These are phyloP conservation scores for Carettochelys insculpta DNA, from an alignment of 2,113 vertebrate species.

Conservation along the genomic window DNA sequence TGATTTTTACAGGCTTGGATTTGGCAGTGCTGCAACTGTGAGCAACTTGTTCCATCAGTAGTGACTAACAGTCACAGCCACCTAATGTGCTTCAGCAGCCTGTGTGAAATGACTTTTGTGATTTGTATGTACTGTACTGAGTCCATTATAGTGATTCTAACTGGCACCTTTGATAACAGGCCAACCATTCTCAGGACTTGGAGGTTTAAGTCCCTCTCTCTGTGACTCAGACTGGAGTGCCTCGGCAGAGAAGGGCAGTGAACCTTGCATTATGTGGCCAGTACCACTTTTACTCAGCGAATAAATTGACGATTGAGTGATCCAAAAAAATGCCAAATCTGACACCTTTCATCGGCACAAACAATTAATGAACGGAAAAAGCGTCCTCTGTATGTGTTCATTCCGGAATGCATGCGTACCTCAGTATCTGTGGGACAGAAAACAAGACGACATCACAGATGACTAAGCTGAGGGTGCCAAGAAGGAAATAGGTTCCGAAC, in stretches of 20 bases:
- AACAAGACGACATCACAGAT: slow-evolving; percentile 90
- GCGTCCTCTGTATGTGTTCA: neutral
- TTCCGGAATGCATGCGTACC: slow-evolving; percentile 72
- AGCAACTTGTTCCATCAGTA: neutral
- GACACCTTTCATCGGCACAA: neutral
- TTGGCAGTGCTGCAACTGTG: neutral
- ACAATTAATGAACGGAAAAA: neutral
- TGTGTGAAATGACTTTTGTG: neutral
- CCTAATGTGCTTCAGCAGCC: neutral
- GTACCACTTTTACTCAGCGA: neutral
- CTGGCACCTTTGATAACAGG: neutral
- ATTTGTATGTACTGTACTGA: neutral
- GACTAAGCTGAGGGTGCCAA: slow-evolving; percentile 84
- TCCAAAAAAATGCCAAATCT: neutral
- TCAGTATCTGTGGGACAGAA: slow-evolving; percentile 85
- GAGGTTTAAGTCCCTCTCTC: neutral
- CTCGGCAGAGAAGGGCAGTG: neutral
- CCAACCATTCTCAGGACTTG: neutral
- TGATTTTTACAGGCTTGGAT: neutral
- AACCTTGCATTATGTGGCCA: neutral
- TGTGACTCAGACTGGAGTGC: neutral
- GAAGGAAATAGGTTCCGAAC: slow-evolving; percentile 86
- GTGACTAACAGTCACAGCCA: neutral
- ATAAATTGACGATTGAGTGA: neutral
- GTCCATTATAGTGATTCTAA: neutral